phyloP scores from a whole-genome alignment of 1,140 invertebrate species.

The Hestina assimilis region DNA sequence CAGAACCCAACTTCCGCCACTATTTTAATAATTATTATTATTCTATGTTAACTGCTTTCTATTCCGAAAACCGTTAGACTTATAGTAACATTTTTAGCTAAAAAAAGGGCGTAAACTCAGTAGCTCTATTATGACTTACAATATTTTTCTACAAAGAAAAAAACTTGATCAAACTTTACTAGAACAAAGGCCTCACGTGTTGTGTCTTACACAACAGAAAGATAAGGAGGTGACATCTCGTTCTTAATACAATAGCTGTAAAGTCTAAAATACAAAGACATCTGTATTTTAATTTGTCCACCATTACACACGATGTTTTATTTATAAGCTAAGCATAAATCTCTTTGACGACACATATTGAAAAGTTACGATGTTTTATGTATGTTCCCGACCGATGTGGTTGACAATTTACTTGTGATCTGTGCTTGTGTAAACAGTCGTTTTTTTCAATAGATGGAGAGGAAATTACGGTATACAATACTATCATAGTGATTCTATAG shows the following conservation, averaged over 20 bases:
- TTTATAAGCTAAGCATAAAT: slow-evolving; percentile 4
- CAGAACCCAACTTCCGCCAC: no score
- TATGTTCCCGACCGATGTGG: neutral
- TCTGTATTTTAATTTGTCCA: neutral
- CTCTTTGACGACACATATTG: slow-evolving; percentile 1
- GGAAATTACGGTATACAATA: no score
- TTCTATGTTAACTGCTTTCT: no score
- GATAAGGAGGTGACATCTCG: neutral
- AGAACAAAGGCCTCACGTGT: neutral
- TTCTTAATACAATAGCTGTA: neutral
- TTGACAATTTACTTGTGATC: neutral
- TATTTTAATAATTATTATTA: no score
- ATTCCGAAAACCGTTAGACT: no score
- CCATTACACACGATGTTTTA: neutral
- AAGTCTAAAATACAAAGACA: neutral
- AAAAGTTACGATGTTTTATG: slow-evolving; percentile 3
- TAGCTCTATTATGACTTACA: no score
- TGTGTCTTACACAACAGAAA: neutral
- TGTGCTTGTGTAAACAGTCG: no score
- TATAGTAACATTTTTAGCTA: no score
- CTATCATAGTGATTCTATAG: no score
- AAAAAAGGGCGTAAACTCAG: no score
- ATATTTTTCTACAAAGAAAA: neutral
- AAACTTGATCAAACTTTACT: neutral
- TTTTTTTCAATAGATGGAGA: no score